These are phyloP conservation scores for Myotis planiceps DNA, from an alignment of 2,797 vertebrate species.

Conservation along the genomic window DNA sequence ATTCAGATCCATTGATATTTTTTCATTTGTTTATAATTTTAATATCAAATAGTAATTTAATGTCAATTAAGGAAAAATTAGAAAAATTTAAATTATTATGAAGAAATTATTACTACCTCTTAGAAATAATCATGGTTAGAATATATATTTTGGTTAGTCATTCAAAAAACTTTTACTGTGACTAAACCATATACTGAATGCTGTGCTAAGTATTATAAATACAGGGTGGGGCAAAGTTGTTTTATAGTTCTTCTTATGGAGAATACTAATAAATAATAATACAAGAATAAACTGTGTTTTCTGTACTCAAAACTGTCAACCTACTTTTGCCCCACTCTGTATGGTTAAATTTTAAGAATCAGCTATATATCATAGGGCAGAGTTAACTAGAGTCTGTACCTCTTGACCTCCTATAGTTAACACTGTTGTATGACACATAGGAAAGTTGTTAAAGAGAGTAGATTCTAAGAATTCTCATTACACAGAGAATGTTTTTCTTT, in stretches of 20 bases:
- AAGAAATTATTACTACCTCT: not conserved
- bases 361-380: not conserved
- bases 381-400: not conserved
- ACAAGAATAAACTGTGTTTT: not conserved
- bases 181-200: not conserved
- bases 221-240: not conserved
- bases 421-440: not conserved
- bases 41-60: not conserved
- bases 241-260: not conserved
- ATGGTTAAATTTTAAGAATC: not conserved
- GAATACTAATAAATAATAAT: not conserved
- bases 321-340: not conserved
- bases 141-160: not conserved
- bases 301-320: not conserved
- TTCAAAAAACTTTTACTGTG: not conserved
- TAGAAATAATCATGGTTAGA: conserved; percentile 13
- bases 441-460: not conserved
- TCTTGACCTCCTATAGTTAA: not conserved
- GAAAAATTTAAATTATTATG: not conserved
- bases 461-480: not conserved
- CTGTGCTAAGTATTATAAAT: not conserved
- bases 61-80: not conserved
- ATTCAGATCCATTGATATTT: not conserved
- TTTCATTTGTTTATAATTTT: not conserved
- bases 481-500: not conserved